Percentiles rank a stretch among this genome's conserved stretches.
These are phyloP conservation scores for Exephanes ischioxanthus DNA, from an alignment of 2,888 invertebrate species.

Conservation along the genomic window DNA sequence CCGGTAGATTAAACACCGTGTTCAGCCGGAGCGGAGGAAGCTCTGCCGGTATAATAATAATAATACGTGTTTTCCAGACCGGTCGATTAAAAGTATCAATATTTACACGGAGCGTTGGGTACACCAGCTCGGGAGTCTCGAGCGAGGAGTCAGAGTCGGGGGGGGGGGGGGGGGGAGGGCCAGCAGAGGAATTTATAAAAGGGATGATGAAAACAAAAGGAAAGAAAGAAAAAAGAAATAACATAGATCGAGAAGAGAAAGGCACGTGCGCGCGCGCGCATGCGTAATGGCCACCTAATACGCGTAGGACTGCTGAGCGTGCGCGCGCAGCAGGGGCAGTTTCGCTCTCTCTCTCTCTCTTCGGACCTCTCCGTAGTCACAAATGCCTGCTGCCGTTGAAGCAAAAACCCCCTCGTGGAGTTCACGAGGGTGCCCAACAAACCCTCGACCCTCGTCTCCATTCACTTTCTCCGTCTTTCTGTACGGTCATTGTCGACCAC, in stretches of 20 bases:
- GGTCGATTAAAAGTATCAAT: constrained; percentile 82
- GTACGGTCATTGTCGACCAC: constrained; percentile 68
- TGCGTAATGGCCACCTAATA: constrained; percentile 71
- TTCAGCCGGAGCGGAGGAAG: not conserved
- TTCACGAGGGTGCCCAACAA: constrained; percentile 59
- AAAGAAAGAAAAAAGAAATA: not conserved
- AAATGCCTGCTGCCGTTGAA: constrained; percentile 8
- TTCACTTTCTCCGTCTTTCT: constrained; percentile 53
- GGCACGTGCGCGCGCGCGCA: constrained; percentile 61
- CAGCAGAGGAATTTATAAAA: constrained; percentile 28
- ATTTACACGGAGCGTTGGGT: constrained; percentile 73
- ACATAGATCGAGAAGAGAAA: constrained; percentile 33
- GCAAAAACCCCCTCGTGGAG: constrained; percentile 14
- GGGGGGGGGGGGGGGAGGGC: constrained; percentile 8
- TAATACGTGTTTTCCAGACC: constrained; percentile 70
- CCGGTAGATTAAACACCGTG: constrained; percentile 65
- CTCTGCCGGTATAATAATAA: constrained; percentile 18
- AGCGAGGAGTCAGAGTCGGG: constrained; percentile 12
- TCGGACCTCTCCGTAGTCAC: constrained; percentile 43
- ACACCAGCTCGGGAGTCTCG: constrained; percentile 16
- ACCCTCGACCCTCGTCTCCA: constrained; percentile 61
- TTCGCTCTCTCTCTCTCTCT: constrained; percentile 13
- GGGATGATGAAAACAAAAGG: constrained; percentile 13
- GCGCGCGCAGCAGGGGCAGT: constrained; percentile 59
- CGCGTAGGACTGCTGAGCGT: constrained; percentile 70